These are phyloP conservation scores for Capromys pilorides DNA, from an alignment of 2,797 vertebrate genomes.

Conservation along the genomic window DNA sequence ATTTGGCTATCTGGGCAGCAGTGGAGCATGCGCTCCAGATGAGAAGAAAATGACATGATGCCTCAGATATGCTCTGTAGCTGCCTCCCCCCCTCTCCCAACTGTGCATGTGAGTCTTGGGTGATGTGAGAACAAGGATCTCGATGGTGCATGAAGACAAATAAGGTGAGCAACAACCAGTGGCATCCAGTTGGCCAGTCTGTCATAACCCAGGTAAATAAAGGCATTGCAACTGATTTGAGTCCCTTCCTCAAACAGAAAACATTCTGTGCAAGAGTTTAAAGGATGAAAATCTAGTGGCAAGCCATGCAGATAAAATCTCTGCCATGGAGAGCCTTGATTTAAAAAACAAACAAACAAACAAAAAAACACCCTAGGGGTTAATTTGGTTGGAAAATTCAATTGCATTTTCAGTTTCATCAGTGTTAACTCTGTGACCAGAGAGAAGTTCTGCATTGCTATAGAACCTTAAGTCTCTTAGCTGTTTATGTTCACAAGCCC, in stretches of 20 bases:
- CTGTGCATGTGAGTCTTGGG: not conserved
- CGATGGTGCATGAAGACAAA: conserved; percentile 7
- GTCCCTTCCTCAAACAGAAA: not conserved
- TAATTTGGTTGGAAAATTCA: not conserved
- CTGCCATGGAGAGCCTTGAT: not conserved
- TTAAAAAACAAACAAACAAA: not conserved
- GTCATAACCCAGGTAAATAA: conserved; percentile 35
- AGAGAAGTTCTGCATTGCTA: not conserved
- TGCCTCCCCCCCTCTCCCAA: too few relatives aligned
- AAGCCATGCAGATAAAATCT: not conserved
- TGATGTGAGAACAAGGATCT: conserved; percentile 26
- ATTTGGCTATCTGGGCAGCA: conserved; percentile 74
- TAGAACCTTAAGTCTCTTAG: not conserved
- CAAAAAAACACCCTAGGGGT: not conserved
- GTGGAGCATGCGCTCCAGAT: conserved; percentile 51
- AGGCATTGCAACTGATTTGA: conserved; percentile 30
- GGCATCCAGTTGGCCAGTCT: not conserved
- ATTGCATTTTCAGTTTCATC: not conserved
- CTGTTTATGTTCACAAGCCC: not conserved
- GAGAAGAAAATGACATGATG: conserved; percentile 52
- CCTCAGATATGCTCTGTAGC: conserved; percentile 54
- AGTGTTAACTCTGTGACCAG: not conserved
- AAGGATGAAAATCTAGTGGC: not conserved
- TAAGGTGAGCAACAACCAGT: not conserved
- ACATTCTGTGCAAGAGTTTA: conserved; percentile 8